Conservation (phyloP, 1,140 invertebrate species). For the Idris sp. region DNA sequence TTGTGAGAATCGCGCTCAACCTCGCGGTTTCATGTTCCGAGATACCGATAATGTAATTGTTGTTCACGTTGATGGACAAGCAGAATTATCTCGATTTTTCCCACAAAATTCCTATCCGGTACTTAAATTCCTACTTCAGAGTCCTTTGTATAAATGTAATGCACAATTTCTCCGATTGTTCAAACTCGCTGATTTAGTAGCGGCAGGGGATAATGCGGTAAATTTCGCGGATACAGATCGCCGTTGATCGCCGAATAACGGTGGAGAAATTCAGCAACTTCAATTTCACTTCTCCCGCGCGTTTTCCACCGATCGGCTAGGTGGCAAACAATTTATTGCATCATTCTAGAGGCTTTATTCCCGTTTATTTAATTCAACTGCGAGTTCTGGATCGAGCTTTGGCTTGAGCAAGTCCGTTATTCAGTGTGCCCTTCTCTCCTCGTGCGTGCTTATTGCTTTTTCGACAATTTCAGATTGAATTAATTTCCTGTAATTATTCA, state of each 20-base stretch:
- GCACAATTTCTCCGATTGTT: slow-evolving; percentile 18
- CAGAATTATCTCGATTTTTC: slow-evolving; percentile 33
- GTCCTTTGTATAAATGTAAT: slow-evolving; percentile 9
- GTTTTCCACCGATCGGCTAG: no score
- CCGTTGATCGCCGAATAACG: slow-evolving; percentile 32
- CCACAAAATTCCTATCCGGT: slow-evolving; percentile 17
- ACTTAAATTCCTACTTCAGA: background rate
- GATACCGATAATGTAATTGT: slow-evolving; percentile 53
- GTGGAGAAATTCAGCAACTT: slow-evolving; percentile 28
- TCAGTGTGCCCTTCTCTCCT: slow-evolving; percentile 7
- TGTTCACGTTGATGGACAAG: slow-evolving; percentile 43
- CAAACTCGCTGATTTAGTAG: slow-evolving; percentile 25
- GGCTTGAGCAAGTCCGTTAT: slow-evolving; percentile 3
- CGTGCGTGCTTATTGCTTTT: slow-evolving; percentile 12
- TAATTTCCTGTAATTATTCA: slow-evolving; percentile 42
- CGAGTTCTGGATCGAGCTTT: no score
- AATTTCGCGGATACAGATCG: slow-evolving; percentile 39
- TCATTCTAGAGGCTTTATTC: slow-evolving; percentile 21
- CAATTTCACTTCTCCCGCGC: slow-evolving; percentile 27
- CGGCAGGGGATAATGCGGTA: slow-evolving; percentile 16
- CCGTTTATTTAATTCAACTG: no score
- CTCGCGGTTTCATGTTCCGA: slow-evolving; percentile 38
- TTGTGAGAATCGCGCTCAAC: slow-evolving; percentile 47
- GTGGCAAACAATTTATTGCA: slow-evolving; percentile 15
- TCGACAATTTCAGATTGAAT: slow-evolving; percentile 44